These are phyloP conservation scores for Atopsyche davidsoni DNA, from an alignment of 1,140 invertebrate genomes.

Conservation along the genomic window DNA sequence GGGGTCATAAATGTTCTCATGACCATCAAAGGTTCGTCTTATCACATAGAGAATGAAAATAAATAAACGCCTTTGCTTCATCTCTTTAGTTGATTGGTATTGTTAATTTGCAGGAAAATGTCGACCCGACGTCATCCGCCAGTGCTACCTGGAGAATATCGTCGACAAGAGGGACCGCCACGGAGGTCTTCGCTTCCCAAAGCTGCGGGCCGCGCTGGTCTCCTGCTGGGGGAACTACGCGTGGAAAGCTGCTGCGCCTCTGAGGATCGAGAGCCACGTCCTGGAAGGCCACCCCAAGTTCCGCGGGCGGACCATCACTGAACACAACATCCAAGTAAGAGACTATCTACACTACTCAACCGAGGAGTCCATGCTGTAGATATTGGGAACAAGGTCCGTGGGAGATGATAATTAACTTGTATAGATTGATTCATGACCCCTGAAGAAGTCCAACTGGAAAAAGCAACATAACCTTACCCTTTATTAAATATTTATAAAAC, in stretches of 20 bases:
- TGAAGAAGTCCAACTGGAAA: no score
- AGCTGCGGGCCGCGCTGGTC: constrained; percentile 53
- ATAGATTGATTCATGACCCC: no score
- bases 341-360: no score
- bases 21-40: constrained; percentile 49
- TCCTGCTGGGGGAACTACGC: constrained; percentile 63
- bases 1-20: constrained; percentile 63
- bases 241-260: constrained; percentile 52
- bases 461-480: no score
- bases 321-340: constrained; percentile 65
- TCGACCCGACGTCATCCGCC: constrained; percentile 43
- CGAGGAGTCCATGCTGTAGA: no score
- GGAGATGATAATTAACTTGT: no score
- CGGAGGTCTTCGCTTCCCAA: constrained; percentile 54
- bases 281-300: constrained; percentile 54
- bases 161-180: constrained; percentile 50
- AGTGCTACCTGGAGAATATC: constrained; percentile 46
- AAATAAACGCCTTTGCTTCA: no score
- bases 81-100: no score
- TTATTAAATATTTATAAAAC: no score
- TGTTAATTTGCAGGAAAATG: constrained; percentile 35
- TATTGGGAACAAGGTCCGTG: no score
- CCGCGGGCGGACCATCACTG: constrained; percentile 60
- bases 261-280: constrained; percentile 67
- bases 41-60: no score